Conservation (phyloP, 53 echinoderm and acorn worm species). For the Paelopatides confundens region DNA sequence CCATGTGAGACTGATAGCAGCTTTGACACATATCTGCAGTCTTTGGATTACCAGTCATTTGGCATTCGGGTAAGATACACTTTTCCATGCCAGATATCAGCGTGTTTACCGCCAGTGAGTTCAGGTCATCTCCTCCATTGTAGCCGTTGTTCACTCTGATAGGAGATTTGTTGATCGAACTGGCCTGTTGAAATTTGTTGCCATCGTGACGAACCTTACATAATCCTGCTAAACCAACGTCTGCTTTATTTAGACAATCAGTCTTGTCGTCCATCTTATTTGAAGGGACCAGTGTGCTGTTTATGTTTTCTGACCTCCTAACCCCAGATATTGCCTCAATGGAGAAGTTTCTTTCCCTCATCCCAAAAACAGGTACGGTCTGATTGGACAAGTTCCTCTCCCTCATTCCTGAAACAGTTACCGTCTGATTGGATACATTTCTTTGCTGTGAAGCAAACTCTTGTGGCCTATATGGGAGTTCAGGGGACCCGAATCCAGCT, state of each 20-base stretch:
- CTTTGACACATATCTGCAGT: constrained; percentile 74
- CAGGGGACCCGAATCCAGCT: neutral
- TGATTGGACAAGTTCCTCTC: neutral
- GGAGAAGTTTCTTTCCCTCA: neutral
- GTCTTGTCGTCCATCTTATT: neutral
- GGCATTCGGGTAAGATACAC: constrained; percentile 85
- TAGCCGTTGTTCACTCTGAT: neutral
- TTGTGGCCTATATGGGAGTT: neutral
- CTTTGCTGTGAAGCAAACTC: neutral
- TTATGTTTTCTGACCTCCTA: neutral
- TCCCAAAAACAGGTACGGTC: neutral
- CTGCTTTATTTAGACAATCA: constrained; percentile 78
- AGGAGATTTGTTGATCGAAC: too few relatives aligned
- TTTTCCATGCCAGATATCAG: constrained; percentile 68
- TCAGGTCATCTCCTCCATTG: constrained; percentile 25
- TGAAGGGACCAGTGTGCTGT: neutral
- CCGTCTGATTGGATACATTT: neutral
- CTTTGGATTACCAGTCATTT: constrained; percentile 78
- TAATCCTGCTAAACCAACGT: constrained; percentile 59
- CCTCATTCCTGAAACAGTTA: neutral
- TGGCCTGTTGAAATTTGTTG: constrained; percentile 46
- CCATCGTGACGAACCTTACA: too few relatives aligned
- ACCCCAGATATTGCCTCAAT: neutral
- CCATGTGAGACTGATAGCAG: constrained; percentile 49
- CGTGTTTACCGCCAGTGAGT: constrained; percentile 42